Base-by-base conservation (phyloP, 1,140 invertebrate species). In the Panulirus ornatus region DNA sequence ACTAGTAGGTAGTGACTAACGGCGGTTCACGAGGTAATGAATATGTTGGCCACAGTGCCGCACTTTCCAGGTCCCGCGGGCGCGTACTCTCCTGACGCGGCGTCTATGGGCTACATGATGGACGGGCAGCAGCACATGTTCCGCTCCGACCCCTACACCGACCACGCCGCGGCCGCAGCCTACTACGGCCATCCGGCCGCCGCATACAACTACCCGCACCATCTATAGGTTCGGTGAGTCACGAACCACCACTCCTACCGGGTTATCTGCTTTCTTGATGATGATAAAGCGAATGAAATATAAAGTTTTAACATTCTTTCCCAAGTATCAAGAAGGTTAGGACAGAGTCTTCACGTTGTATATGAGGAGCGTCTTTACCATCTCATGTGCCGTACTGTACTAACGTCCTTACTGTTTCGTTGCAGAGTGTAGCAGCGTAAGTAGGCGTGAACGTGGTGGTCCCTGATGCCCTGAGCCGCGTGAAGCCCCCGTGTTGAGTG, bases 71-170 rank as follows among this genome's bases (percentile, higher is more conserved):
- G 93, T 92, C 93, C 94, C 93, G 93, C 93, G 92, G 94, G 94
- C 92, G 94, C 94, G 27, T 95, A 95, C 91, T 95, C 94, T 92
- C 94, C 95, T 44, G 95, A 95, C 84, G 94, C 94, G 85, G 93
- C 93, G 34, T 93, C 93, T 70, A 94, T 95, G 93, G 94, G 94
- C 88, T 95, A 95, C 93, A 94, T 94, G 93, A 94, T 94, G 94
- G 94, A 95, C 88, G 94, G 94, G 63, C 94, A 94, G 75, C 91
- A 92, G 78, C 88, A 91, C 34, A 91, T 92, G 89, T 91, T 91
- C 85, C 76, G 89, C 70, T 88, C 91, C 42, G 91, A 92, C 79
- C 91, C 91, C 22, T 92, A 92, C 84, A 87, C 91, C n/a, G 91
- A 92, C 75, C 94, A 94, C 91, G 94, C 94, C 93, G 94, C 94